Evolutionary conservation across 2,888 invertebrate genomes (phyloP), one percentile per base, ranked within the genome.

Genomic region (Odontocolon sp.): DNA sequence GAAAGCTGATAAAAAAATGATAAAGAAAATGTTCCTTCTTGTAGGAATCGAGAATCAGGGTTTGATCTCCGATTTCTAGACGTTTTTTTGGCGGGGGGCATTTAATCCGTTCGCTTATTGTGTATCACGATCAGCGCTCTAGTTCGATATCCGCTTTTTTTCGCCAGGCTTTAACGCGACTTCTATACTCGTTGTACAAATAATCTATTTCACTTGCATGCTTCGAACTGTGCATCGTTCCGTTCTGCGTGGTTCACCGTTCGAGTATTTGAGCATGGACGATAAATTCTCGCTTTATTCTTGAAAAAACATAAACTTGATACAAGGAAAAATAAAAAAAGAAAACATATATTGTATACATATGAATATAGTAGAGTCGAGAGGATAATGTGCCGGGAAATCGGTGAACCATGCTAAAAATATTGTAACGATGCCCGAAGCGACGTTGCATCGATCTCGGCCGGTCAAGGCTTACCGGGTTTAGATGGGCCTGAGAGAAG

Each of bases 331-430:
- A 23, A 52, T 66, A 50, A 40, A 42, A 9, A 33, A 23, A 52
- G 14, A 18, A 31, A 23, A 47, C n/a, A 36, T 21, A 31, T 52
- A 52, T 31, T 33, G 2, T 38, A 6, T 6, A 18, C 5, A 54
- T 2, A 31, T n/a, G 18, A 18, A 54, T 33, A 5, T 18, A 14
- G 8, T 8, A 26, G 16, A 28, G 6, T 14, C 23, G 28, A 6
- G 28, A 52, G 26, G 28, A 36, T 9, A 36, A 63, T 23, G 45
- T 11, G 47, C 47, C 16, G 23, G 26, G 33, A 9, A 26, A 16
- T 64, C 26, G 36, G 70, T 56, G 71, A 61, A 71, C 47, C 38
- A 33, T 56, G 52, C 38, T 76, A 56, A 76, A 71, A 67, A 67
- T 67, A 71, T 61, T 61, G 21, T 42, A 23, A 40, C 47, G 14